Evolutionary conservation across 2,113 vertebrate species (phyloP).

Genomic region (Chaetura pelagica): DNA sequence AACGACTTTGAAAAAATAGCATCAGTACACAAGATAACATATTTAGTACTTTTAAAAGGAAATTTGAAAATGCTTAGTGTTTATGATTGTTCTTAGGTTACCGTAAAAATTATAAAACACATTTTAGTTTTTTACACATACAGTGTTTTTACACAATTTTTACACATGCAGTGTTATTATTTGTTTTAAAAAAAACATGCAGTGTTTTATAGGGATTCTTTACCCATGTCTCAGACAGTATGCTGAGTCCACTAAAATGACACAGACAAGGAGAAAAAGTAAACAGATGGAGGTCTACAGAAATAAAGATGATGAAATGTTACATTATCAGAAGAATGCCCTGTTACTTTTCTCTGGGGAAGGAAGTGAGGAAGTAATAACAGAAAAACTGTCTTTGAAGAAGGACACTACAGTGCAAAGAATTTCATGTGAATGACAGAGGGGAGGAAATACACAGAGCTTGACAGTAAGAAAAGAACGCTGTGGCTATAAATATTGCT

Average conservation of each 20-base stretch:
- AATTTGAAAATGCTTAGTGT: too few species aligned
- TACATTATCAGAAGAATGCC: background rate
- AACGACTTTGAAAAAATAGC: too few species aligned
- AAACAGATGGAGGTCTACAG: background rate
- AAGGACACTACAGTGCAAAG: background rate
- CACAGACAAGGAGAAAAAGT: background rate
- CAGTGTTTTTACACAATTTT: too few species aligned
- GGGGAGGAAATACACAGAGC: background rate
- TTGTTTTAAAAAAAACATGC: background rate
- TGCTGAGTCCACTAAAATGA: background rate
- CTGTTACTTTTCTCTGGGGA: background rate
- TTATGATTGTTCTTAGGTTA: too few species aligned
- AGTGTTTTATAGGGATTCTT: background rate
- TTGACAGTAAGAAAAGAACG: background rate
- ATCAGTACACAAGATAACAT: too few species aligned
- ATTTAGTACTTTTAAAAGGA: too few species aligned
- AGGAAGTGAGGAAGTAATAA: background rate
- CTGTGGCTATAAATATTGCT: background rate
- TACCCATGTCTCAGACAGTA: background rate
- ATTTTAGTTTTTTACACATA: too few species aligned
- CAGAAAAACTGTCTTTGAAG: background rate
- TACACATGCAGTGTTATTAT: background rate
- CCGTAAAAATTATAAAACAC: too few species aligned
- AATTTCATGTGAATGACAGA: background rate
- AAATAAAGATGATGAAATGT: constrained; percentile 37